Percentiles rank a stretch among this genome's conserved stretches.
phyloP scores from a whole-genome alignment of 2,888 invertebrate species.

The Nezara viridula region DNA sequence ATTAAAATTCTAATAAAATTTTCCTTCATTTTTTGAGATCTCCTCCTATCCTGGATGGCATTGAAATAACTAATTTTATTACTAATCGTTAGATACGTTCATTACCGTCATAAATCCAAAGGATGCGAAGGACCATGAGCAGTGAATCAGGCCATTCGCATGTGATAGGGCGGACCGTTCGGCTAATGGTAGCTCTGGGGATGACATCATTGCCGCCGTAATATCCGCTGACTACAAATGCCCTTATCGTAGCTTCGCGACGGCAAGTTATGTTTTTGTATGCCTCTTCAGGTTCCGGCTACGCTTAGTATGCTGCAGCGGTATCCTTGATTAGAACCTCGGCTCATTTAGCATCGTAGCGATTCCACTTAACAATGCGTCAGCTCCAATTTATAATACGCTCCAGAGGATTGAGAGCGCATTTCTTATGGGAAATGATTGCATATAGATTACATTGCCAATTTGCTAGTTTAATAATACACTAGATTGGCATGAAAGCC shows the following conservation, averaged over 20 bases:
- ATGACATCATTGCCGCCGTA: constrained; percentile 9
- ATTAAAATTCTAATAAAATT: no score
- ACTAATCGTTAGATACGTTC: neutral
- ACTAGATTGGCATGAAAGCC: neutral
- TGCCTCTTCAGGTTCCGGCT: constrained; percentile 34
- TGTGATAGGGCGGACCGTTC: neutral
- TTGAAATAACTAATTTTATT: neutral
- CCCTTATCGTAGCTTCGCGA: constrained; percentile 3
- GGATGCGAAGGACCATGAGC: neutral
- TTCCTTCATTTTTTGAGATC: no score
- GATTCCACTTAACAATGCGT: constrained; percentile 3
- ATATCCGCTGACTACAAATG: constrained; percentile 5
- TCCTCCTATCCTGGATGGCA: no score
- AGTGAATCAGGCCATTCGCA: constrained; percentile 8
- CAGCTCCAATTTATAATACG: neutral
- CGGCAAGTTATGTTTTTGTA: constrained; percentile 29
- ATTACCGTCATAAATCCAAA: neutral
- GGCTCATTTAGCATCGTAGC: constrained; percentile 7
- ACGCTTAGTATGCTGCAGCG: constrained; percentile 28
- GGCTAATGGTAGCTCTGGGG: constrained; percentile 27
- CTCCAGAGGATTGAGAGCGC: neutral
- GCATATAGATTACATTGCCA: neutral
- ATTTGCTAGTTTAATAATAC: neutral
- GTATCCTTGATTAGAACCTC: constrained; percentile 1
- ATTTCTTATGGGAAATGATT: neutral